These are phyloP conservation scores for Sterna hirundo DNA, from an alignment of 2,113 vertebrate species.

Conservation along the genomic window DNA sequence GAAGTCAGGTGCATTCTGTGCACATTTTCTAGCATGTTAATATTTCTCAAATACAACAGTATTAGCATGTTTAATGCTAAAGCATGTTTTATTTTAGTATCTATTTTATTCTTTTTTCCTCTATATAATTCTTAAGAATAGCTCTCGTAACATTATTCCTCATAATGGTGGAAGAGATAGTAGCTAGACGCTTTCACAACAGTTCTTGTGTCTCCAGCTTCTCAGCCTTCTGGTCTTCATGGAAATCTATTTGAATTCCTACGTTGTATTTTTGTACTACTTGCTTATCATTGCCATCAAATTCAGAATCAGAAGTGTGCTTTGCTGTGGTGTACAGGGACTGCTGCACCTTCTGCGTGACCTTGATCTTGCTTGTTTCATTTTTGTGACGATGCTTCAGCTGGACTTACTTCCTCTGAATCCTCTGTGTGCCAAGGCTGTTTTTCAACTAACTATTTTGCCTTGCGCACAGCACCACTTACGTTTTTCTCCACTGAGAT, in stretches of 20 bases:
- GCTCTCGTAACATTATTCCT: constrained; percentile 74
- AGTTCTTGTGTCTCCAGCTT: not conserved
- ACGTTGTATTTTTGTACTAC: not conserved
- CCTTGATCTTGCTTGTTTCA: not conserved
- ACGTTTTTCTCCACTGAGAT: constrained; percentile 83
- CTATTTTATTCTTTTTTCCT: not conserved
- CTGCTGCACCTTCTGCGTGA: not conserved
- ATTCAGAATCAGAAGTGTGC: not conserved
- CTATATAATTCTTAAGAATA: constrained; percentile 59
- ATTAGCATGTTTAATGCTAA: too few species aligned
- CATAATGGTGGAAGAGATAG: not conserved
- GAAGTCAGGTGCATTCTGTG: not conserved
- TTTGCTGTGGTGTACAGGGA: not conserved
- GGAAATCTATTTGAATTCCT: not conserved
- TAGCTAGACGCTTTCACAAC: not conserved
- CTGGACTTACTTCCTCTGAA: constrained; percentile 65
- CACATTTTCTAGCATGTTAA: not conserved
- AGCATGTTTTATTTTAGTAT: not conserved
- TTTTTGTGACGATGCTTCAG: not conserved
- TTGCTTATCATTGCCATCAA: not conserved
- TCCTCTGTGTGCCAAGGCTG: constrained; percentile 80
- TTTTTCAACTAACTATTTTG: constrained; percentile 89
- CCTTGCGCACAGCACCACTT: constrained; percentile 76
- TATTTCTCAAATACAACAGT: not conserved
- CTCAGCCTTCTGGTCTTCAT: not conserved